Percentiles rank a stretch among this genome's conserved stretches.
These are phyloP conservation scores for Bradypus variegatus DNA, from an alignment of 2,797 vertebrate genomes.

Conservation along the genomic window DNA sequence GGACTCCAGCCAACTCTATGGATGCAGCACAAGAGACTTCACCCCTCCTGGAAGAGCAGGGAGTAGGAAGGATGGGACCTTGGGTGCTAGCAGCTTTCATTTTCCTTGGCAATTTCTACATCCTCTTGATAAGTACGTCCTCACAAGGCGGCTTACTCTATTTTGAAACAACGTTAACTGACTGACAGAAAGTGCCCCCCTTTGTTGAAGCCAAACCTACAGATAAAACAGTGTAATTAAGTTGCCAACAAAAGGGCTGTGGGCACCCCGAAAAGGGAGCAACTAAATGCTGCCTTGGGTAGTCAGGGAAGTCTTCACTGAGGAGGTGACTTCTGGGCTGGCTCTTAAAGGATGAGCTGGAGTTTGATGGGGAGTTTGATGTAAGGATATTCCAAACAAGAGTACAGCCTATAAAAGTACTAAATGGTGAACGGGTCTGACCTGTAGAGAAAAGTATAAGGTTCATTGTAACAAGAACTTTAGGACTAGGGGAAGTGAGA, in stretches of 20 bases:
- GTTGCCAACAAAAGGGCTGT: background rate
- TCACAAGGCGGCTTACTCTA: background rate
- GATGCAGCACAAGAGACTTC: background rate
- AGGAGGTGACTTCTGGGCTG: background rate
- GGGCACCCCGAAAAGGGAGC: background rate
- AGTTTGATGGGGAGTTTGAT: background rate
- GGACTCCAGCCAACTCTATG: background rate
- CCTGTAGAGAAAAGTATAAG: background rate
- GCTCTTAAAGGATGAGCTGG: background rate
- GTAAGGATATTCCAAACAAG: background rate
- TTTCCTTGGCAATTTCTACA: background rate
- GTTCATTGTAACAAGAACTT: background rate
- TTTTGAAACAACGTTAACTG: constrained; percentile 5
- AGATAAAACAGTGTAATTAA: background rate
- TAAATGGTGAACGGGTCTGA: background rate
- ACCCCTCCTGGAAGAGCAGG: background rate
- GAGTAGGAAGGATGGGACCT: background rate
- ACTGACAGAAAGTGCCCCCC: background rate
- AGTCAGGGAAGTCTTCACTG: background rate
- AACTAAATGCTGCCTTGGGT: background rate
- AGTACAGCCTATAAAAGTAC: background rate
- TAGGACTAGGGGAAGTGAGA: background rate
- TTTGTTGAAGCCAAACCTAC: background rate
- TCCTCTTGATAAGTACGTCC: background rate
- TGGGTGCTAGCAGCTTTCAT: background rate